Conservation (phyloP, 2,113 vertebrate genomes). For the Archocentrus centrarchus region DNA sequence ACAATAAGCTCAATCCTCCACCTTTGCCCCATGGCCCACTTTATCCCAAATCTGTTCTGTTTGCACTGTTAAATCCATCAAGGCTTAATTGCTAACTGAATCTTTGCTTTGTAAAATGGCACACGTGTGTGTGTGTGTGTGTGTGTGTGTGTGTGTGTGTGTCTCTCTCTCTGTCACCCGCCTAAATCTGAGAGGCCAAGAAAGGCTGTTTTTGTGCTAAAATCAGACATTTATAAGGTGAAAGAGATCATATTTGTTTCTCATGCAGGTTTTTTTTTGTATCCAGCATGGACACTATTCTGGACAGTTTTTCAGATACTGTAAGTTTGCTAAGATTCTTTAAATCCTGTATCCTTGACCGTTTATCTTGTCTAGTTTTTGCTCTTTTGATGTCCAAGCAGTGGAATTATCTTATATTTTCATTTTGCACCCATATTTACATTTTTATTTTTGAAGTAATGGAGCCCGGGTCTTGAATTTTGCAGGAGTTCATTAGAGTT, state of each 20-base stretch:
- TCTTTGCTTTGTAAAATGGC: not conserved
- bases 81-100: not conserved
- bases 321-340: slow-evolving; percentile 55
- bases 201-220: not conserved
- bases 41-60: slow-evolving; percentile 7
- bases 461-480: not conserved
- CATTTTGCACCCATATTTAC: not conserved
- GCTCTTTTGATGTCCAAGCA: not conserved
- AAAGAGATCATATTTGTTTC: too few relatives aligned
- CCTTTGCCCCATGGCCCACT: slow-evolving; percentile 10
- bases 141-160: too few relatives aligned
- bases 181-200: too few relatives aligned
- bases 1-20: slow-evolving; percentile 11
- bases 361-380: not conserved
- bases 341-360: not conserved
- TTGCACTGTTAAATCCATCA: not conserved
- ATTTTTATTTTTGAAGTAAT: not conserved
- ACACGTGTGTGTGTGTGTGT: too few relatives aligned
- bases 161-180: too few relatives aligned
- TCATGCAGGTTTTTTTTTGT: slow-evolving; percentile 50
- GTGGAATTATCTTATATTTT: not conserved
- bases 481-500: slow-evolving; percentile 92
- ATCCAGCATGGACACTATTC: slow-evolving; percentile 67
- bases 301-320: slow-evolving; percentile 57
- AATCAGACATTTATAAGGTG: not conserved